Percentiles rank a stretch among this genome's conserved stretches.
phyloP scores from a whole-genome alignment of 2,797 vertebrate species.

The Fistularia tabacaria region DNA sequence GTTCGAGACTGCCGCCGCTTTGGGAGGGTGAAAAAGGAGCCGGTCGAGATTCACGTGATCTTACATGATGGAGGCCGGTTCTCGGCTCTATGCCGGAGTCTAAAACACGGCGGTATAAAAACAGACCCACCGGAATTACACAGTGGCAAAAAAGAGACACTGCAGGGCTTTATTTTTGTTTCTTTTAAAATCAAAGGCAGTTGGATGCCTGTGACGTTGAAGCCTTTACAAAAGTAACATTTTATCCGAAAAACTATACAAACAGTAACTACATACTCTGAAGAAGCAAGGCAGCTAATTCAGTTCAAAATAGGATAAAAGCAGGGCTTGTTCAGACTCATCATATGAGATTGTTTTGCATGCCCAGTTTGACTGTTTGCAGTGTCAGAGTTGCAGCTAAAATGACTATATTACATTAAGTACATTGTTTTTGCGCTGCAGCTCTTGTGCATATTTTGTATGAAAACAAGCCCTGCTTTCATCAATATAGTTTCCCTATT shows the following conservation, averaged over 20 bases:
- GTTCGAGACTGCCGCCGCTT: constrained; percentile 37
- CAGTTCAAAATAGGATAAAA: constrained; percentile 99
- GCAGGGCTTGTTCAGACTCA: constrained; percentile 97
- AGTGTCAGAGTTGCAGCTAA: constrained; percentile 92
- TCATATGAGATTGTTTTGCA: constrained; percentile 94
- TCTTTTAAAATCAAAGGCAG: constrained; percentile 87
- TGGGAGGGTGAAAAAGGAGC: constrained; percentile 50
- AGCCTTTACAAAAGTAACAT: constrained; percentile 99
- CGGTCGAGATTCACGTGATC: constrained; percentile 53
- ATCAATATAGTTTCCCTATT: constrained; percentile 99
- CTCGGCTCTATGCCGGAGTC: constrained; percentile 50
- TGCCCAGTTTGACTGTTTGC: constrained; percentile 91
- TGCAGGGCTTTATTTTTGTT: constrained; percentile 86
- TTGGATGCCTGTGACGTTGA: constrained; percentile 95
- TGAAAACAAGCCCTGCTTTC: constrained; percentile 98
- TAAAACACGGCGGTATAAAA: constrained; percentile 86
- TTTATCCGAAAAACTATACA: constrained; percentile 97
- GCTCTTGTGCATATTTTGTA: constrained; percentile 97
- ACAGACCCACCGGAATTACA: constrained; percentile 65
- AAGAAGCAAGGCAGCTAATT: constrained; percentile 99
- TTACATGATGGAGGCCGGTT: constrained; percentile 51
- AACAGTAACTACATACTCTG: constrained; percentile 99
- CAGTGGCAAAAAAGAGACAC: constrained; percentile 94
- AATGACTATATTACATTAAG: constrained; percentile 98
- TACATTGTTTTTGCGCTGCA: constrained; percentile 86